Evolutionary conservation across 2,888 invertebrate species (phyloP), one percentile per base, ranked within the genome.

Genomic region (Melipona beecheii): DNA sequence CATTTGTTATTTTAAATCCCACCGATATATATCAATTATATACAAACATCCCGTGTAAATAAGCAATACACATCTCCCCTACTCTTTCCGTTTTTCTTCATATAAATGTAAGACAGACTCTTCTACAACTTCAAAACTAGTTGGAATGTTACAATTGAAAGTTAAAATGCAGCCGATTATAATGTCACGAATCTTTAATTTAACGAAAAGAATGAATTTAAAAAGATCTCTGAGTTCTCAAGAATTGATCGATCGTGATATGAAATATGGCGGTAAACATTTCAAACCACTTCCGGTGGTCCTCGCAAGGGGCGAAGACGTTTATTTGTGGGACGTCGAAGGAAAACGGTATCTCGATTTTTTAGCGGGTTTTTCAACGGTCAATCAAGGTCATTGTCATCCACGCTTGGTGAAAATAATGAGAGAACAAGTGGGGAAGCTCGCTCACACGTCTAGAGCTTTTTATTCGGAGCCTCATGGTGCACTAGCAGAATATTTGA

Each of bases 381-480:
- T 97, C 62, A 98, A 97, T 93, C 97, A 97, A 91, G 97, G 97
- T 0, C 97, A 97, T 91, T 97, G 97, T 90, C 97, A 97, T 93
- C 97, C 97, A 0, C 96, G 96, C 90, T 96, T 97, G 76, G 94
- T 97, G 19, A 94, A 95, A 83, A 96, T 96, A 0, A 94, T 97
- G 88, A 94, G 94, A 68, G 95, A 96, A 21, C 96, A 96, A 90
- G 96, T 96, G 4, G 95, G 95, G 19, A 94, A 95, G 4, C 93
- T 98, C 21, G 96, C 97, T 24, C 96, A 98, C 84, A 97, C 97
- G 0, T 98, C 98, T 0, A 95, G 97, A 81, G 98, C 98, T 0
- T 98, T 97, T 94, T 97, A 97, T 94, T 96, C 96, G 68, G 96
- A 97, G 90, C 95, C 96, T 0, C 95, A 98, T 27, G 97, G 97